phyloP scores from a whole-genome alignment of 2,888 invertebrate genomes.

The Mellilla xanthometata region DNA sequence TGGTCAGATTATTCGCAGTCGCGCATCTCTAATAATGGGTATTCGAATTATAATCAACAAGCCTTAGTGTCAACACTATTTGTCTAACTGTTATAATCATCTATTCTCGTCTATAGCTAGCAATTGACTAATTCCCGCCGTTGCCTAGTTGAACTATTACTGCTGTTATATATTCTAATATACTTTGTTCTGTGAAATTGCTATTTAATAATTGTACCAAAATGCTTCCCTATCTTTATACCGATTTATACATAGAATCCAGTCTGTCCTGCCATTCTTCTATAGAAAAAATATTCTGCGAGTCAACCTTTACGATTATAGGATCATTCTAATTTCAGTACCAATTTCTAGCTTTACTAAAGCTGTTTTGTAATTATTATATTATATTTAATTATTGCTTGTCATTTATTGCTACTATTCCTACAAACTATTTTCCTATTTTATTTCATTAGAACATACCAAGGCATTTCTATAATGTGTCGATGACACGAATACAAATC shows the following conservation, averaged over 20 bases:
- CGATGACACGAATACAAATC: constrained; percentile 24
- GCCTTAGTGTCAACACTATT: constrained; percentile 66
- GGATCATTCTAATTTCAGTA: constrained; percentile 71
- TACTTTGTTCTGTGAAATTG: constrained; percentile 63
- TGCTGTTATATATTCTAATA: constrained; percentile 67
- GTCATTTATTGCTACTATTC: constrained; percentile 74
- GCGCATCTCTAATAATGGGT: too few relatives aligned
- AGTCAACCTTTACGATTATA: constrained; percentile 56
- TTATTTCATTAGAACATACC: constrained; percentile 41
- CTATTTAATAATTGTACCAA: constrained; percentile 70
- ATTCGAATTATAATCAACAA: constrained; percentile 52
- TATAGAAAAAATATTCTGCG: constrained; percentile 78
- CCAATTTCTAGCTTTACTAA: constrained; percentile 78
- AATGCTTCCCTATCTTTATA: constrained; percentile 54
- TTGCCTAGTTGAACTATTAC: constrained; percentile 72
- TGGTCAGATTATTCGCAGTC: too few relatives aligned
- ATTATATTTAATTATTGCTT: constrained; percentile 71
- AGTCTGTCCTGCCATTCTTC: constrained; percentile 57
- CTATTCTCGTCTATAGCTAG: constrained; percentile 76
- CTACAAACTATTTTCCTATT: constrained; percentile 56
- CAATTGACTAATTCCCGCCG: constrained; percentile 78
- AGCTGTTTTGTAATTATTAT: constrained; percentile 58
- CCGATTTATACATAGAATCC: constrained; percentile 57
- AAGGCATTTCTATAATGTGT: constrained; percentile 33
- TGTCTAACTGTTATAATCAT: constrained; percentile 52